Evolutionary conservation across 2,113 vertebrate genomes (phyloP), one percentile per base, ranked within the genome.

Genomic region (Siniperca knerii): DNA sequence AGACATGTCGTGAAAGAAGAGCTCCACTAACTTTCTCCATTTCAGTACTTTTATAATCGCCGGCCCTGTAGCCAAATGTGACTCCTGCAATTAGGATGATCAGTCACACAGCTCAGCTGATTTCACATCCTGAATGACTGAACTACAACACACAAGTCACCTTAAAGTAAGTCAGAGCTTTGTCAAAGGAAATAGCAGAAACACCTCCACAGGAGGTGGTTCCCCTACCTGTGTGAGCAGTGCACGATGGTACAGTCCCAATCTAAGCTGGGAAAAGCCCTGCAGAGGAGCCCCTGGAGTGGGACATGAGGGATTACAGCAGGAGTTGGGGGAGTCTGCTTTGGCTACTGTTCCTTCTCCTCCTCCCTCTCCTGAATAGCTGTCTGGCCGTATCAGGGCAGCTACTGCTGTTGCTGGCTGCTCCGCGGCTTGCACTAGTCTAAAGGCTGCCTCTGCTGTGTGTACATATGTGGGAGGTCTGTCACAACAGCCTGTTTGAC

Each of bases 381-480:
- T 68, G 33, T 89, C 83, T 82, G 80, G 62, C 40, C 40, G 13
- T 61, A 76, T 74, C 82, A 64, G 83, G 69, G 86, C 78, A 81
- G 82, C 75, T 76, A 78, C 70, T 46, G 52, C 79, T 62, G 65
- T 37, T 75, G 77, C 83, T 88, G 48, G 40, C 89, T 87, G 76
- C 79, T 87, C 83, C 12, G 77, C 58, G 67, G 82, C 85, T 85
- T 58, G 1, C 79, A 46, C 44, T 75, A 29, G 35, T 83, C 82
- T 90, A 79, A 90, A 84, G 64, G 77, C 84, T 83, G 73, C 72
- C 54, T 81, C 79, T 80, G 76, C 86, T 93, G 71, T 83, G 85
- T 77, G 87, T 68, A 81, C 29, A 42, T 66, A 57, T 88, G 88
- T 88, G 93, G 87, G 92, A 93, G 92, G 92, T 93, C 91, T 91